Percentiles rank a stretch among this genome's conserved stretches.
phyloP scores from a whole-genome alignment of 2,888 invertebrate species.

The Drosophila algonquin region DNA sequence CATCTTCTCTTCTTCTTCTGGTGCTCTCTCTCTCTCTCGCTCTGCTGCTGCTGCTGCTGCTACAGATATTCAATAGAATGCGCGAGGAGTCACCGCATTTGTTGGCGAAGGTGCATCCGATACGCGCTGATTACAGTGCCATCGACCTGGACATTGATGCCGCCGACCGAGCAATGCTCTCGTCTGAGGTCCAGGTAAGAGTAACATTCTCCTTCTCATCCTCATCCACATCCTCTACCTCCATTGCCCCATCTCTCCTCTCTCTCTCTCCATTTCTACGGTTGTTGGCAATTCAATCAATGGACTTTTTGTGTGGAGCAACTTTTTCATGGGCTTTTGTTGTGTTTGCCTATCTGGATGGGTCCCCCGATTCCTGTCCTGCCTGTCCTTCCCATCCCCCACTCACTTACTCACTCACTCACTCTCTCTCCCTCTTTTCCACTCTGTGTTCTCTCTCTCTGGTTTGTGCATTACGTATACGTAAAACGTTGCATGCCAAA shows the following conservation, averaged over 20 bases:
- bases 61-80: constrained; percentile 86
- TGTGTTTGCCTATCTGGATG: constrained; percentile 56
- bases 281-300: constrained; percentile 74
- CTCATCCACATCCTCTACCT: background rate
- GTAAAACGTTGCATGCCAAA: constrained; percentile 57
- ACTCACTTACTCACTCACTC: background rate
- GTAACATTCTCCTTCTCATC: constrained; percentile 38
- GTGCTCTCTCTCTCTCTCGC: constrained; percentile 16
- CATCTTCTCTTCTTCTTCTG: background rate
- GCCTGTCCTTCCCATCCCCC: background rate
- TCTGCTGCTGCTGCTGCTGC: background rate
- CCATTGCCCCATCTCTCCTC: constrained; percentile 9
- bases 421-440: background rate
- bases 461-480: constrained; percentile 65
- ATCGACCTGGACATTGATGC: constrained; percentile 84
- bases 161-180: constrained; percentile 83
- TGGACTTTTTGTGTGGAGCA: constrained; percentile 66
- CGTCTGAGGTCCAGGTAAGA: constrained; percentile 85
- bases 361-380: constrained; percentile 33
- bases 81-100: constrained; percentile 84
- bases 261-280: constrained; percentile 31
- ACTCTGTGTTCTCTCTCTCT: constrained; percentile 2
- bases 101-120: constrained; percentile 86
- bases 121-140: constrained; percentile 85
- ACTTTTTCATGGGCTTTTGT: constrained; percentile 45